Conservation (phyloP, 2,888 invertebrate genomes). For the Timema podura region DNA sequence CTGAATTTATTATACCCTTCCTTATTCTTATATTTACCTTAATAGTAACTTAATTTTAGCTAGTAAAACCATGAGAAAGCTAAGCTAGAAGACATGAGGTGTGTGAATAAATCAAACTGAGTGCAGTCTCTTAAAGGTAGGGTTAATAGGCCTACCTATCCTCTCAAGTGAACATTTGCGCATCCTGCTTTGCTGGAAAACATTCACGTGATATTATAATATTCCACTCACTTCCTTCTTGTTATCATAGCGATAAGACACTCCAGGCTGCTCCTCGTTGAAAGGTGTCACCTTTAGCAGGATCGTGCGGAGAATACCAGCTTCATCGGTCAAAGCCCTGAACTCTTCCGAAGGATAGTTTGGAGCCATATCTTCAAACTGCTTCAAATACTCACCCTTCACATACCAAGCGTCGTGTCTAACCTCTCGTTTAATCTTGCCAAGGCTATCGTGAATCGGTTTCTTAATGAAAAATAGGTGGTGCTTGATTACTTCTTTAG, state of each 20-base stretch:
- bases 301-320: constrained; percentile 41
- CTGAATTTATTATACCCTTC: no score
- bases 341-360: constrained; percentile 77
- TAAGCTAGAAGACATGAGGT: no score
- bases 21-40: no score
- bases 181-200: no score
- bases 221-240: constrained; percentile 55
- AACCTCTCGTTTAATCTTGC: constrained; percentile 48
- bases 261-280: constrained; percentile 60
- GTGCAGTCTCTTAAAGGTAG: no score
- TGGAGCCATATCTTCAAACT: constrained; percentile 73
- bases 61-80: no score
- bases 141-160: no score
- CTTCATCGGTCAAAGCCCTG: constrained; percentile 61
- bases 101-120: no score
- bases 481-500: constrained; percentile 68
- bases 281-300: constrained; percentile 61
- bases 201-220: no score
- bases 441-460: constrained; percentile 64
- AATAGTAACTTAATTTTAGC: no score
- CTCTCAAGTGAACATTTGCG: no score
- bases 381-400: constrained; percentile 75
- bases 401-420: constrained; percentile 62
- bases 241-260: constrained; percentile 59
- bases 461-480: constrained; percentile 71